These are phyloP conservation scores for Phlogophora meticulosa DNA, from an alignment of 2,888 invertebrate genomes.

Conservation along the genomic window DNA sequence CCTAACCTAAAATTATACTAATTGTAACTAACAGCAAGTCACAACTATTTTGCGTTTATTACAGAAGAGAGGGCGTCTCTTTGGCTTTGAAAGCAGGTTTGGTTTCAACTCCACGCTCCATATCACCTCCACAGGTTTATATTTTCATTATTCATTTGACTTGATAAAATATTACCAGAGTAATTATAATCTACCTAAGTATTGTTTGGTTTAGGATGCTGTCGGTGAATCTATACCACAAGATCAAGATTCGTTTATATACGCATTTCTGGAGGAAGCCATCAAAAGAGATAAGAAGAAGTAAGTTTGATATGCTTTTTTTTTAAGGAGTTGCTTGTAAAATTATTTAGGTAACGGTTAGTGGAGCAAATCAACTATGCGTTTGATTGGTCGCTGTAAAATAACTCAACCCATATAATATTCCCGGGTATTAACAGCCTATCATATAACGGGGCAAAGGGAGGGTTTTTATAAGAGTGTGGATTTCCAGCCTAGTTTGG, in stretches of 20 bases:
- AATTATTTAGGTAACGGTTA: background rate
- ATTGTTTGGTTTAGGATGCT: slow-evolving; percentile 68
- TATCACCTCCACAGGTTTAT: slow-evolving; percentile 78
- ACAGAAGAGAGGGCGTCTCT: slow-evolving; percentile 82
- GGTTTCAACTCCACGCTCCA: slow-evolving; percentile 82
- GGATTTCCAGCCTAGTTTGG: too few species aligned
- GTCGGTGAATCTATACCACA: slow-evolving; percentile 72
- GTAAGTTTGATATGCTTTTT: slow-evolving; percentile 69
- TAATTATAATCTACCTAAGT: slow-evolving; percentile 4
- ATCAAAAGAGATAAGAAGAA: slow-evolving; percentile 85
- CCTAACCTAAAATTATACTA: too few species aligned
- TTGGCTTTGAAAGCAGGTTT: slow-evolving; percentile 85
- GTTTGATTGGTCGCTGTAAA: background rate
- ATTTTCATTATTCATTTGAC: background rate
- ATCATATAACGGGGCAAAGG: too few species aligned
- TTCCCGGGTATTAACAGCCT: too few species aligned
- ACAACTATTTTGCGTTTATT: slow-evolving; percentile 59
- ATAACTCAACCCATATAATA: background rate
- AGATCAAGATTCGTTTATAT: slow-evolving; percentile 85
- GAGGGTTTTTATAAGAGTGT: too few species aligned
- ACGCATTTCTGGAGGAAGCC: slow-evolving; percentile 86
- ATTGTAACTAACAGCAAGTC: too few species aligned
- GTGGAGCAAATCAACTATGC: background rate
- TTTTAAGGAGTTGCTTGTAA: background rate
- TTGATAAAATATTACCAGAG: background rate